Conservation (phyloP, 2,888 invertebrate genomes). For the Melieria crassipennis region DNA sequence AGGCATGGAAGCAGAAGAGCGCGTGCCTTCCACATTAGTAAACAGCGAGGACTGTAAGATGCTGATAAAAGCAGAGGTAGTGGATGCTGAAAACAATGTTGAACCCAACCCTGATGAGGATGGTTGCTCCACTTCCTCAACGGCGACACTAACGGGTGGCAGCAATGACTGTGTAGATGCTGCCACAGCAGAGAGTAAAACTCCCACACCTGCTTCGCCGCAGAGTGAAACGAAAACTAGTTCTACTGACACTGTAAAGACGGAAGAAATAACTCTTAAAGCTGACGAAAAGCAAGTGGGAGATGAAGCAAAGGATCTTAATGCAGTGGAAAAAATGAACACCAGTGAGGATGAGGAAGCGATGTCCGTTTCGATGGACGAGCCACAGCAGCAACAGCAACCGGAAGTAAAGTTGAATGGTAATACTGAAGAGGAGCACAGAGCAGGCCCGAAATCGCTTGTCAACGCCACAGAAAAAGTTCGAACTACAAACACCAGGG, state of each 20-base stretch:
- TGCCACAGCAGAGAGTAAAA: slow-evolving; percentile 28
- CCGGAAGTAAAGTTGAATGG: slow-evolving; percentile 38
- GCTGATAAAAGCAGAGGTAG: slow-evolving; percentile 13
- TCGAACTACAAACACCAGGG: slow-evolving; percentile 7
- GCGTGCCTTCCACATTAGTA: slow-evolving; percentile 1
- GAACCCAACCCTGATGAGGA: slow-evolving; percentile 29
- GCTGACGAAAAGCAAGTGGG: too few species aligned
- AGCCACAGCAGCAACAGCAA: slow-evolving; percentile 1
- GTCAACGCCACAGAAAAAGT: slow-evolving; percentile 34
- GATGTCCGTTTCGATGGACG: slow-evolving; percentile 37
- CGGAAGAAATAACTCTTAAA: too few species aligned
- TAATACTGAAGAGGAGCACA: slow-evolving; percentile 43
- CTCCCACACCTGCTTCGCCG: slow-evolving; percentile 29
- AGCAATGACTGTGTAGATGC: slow-evolving; percentile 26
- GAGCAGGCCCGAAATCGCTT: background rate
- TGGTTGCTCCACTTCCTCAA: slow-evolving; percentile 25
- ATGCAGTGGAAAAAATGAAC: slow-evolving; percentile 53
- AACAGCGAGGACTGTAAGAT: slow-evolving; percentile 11
- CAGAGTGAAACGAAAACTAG: background rate
- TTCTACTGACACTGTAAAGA: background rate
- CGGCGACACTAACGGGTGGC: slow-evolving; percentile 20
- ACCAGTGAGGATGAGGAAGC: slow-evolving; percentile 55
- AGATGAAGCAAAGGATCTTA: background rate
- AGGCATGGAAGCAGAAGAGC: background rate
- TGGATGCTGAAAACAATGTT: slow-evolving; percentile 5